Conservation (phyloP, 1,140 invertebrate genomes). For the Matsumurasca onukii region DNA sequence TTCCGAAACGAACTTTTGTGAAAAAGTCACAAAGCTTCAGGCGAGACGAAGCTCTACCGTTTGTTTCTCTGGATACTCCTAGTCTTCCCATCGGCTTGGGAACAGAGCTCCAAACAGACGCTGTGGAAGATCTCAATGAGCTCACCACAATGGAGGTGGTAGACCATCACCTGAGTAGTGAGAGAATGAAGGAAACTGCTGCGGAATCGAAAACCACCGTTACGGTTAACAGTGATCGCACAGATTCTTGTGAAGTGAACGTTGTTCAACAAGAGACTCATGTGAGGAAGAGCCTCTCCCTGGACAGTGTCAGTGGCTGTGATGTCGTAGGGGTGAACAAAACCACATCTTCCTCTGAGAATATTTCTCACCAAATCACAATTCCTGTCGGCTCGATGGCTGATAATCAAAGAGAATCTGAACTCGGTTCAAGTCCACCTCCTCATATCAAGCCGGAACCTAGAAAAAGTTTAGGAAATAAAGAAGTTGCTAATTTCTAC, state of each 20-base stretch:
- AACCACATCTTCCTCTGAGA: slow-evolving; percentile 33
- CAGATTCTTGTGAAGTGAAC: slow-evolving; percentile 13
- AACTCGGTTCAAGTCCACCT: neutral
- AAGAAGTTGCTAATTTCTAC: slow-evolving; percentile 23
- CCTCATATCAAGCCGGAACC: slow-evolving; percentile 21
- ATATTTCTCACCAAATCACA: slow-evolving; percentile 34
- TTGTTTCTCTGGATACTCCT: slow-evolving; percentile 23
- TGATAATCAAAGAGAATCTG: slow-evolving; percentile 17
- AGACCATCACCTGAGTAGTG: slow-evolving; percentile 10
- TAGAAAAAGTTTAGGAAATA: slow-evolving; percentile 15
- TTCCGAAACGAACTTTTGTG: slow-evolving; percentile 32
- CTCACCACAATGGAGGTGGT: slow-evolving; percentile 5
- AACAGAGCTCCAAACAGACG: slow-evolving; percentile 13
- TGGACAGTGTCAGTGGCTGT: slow-evolving; percentile 4
- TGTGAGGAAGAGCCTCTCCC: neutral
- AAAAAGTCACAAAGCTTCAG: slow-evolving; percentile 36
- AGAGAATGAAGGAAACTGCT: neutral
- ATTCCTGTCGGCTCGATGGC: slow-evolving; percentile 29
- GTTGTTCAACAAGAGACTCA: neutral
- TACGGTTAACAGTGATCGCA: neutral
- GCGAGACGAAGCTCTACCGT: slow-evolving; percentile 25
- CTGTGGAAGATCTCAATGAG: slow-evolving; percentile 8
- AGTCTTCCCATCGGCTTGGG: slow-evolving; percentile 21
- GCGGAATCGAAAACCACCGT: neutral
- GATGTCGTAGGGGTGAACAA: slow-evolving; percentile 3